A percentile compares a stretch with the other conserved stretches of the same genome.
These are phyloP conservation scores for Triplophysa dalaica DNA, from an alignment of 2,113 vertebrate genomes.

Conservation along the genomic window DNA sequence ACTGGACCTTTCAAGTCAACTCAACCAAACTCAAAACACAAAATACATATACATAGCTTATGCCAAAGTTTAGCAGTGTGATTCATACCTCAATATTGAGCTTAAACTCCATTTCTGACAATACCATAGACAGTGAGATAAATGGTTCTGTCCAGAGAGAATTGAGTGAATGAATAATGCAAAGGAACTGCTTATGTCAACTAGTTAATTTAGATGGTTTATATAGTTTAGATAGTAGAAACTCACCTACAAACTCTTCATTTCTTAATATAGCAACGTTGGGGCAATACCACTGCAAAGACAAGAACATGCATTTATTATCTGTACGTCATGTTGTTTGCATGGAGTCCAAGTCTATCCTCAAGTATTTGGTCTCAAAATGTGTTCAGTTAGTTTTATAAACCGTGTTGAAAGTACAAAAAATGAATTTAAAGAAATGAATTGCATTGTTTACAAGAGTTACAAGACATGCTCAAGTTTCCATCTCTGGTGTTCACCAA, in stretches of 20 bases:
- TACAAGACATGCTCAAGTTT: neutral
- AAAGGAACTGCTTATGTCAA: neutral
- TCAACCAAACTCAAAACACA: neutral
- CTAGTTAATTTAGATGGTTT: neutral
- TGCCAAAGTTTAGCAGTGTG: neutral
- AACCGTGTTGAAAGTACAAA: too few species aligned
- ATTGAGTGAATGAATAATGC: neutral
- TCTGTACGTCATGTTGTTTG: neutral
- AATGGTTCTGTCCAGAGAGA: slow-evolving; percentile 73
- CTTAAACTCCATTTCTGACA: slow-evolving; percentile 79
- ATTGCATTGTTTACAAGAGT: too few species aligned
- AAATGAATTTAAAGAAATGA: too few species aligned
- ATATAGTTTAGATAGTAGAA: neutral
- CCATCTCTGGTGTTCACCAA: slow-evolving; percentile 48
- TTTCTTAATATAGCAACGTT: slow-evolving; percentile 72
- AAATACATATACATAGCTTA: neutral
- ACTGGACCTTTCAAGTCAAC: too few species aligned
- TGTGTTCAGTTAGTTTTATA: too few species aligned
- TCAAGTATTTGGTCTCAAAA: too few species aligned
- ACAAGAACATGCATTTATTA: slow-evolving; percentile 14
- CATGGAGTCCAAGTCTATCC: too few species aligned
- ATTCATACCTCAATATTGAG: slow-evolving; percentile 76
- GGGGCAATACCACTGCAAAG: slow-evolving; percentile 79
- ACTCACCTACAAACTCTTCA: slow-evolving; percentile 75
- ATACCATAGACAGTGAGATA: slow-evolving; percentile 75